Evolutionary conservation across 2,113 vertebrate species (phyloP), one percentile per base, ranked within the genome.

Genomic region (Guaruba guarouba): DNA sequence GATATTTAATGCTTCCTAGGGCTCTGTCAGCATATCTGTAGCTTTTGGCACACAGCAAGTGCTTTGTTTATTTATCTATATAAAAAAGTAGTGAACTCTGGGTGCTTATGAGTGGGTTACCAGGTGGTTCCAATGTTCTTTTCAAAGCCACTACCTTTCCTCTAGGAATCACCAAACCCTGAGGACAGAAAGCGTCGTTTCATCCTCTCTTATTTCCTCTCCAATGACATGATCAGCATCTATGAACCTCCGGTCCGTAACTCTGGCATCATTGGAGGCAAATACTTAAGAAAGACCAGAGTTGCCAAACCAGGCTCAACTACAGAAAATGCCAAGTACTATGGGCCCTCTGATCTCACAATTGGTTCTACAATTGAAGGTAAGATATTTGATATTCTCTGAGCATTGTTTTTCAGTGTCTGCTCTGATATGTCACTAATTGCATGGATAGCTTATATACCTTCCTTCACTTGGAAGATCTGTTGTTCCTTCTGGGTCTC

Each of bases 291-390:
- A 82, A 99, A 97, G 95, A 98, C 98, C 5, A 98, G 96, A 27
- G 92, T 99, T 3, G 85, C 97, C 51, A 99, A 99, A 92, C 99
- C 99, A 6, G 97, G 97, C 23, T 98, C 98, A 23, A 86, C 95
- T 0, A 75, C 95, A 61, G 98, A 99, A 9, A 97, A 98, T n/a
- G 98, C 98, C 1, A 48, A 62, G 4, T 99, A 98, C 95, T 99
- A 99, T 41, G 92, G 97, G 24, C 98, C 99, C 13, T 97, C 97
- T 22, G 99, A 99, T 96, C 97, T 99, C 48, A 98, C 96, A 73
- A 99, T 99, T 1, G 99, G 99, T 76, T 96, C 98, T 54, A 98
- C 96, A 29, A 88, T 99, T 85, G 98, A 99, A 43, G 98, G 99
- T 99, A 98, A 96, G 94, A 79, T 23, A 12, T 29, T 37, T 62